Conservation (phyloP, 2,113 vertebrate genomes). For the Pipra filicauda region DNA sequence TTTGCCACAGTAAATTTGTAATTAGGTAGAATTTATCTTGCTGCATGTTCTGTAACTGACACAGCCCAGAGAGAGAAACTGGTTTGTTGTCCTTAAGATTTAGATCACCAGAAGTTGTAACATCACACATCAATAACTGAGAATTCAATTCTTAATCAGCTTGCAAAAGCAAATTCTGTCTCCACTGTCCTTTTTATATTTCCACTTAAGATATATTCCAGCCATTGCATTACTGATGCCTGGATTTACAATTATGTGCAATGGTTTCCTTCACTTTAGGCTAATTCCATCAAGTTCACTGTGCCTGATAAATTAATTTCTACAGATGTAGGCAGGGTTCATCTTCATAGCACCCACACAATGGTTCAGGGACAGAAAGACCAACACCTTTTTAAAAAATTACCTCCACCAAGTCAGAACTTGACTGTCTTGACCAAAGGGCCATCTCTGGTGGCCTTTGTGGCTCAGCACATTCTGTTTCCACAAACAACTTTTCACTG, state of each 20-base stretch:
- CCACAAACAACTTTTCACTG: background rate
- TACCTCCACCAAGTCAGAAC: background rate
- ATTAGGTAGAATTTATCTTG: background rate
- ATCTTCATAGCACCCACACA: background rate
- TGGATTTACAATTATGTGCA: background rate
- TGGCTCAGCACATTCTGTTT: background rate
- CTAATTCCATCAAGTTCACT: background rate
- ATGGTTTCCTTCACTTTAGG: background rate
- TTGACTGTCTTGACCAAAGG: background rate
- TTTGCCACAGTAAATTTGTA: background rate
- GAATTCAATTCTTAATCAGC: background rate
- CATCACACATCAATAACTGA: background rate
- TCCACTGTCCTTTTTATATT: background rate
- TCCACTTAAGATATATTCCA: background rate
- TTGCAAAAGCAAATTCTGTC: background rate
- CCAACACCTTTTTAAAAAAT: background rate
- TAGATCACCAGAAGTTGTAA: background rate
- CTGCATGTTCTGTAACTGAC: background rate
- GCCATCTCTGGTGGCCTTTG: background rate
- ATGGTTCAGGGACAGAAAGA: background rate
- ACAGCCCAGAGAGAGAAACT: background rate
- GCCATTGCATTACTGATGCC: background rate
- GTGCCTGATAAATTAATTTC: background rate
- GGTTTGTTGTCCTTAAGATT: background rate
- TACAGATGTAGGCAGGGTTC: background rate